Evolutionary conservation across 2,797 vertebrate genomes (phyloP), one percentile per base, ranked within the genome.

Genomic region (Sphaeramia orbicularis): DNA sequence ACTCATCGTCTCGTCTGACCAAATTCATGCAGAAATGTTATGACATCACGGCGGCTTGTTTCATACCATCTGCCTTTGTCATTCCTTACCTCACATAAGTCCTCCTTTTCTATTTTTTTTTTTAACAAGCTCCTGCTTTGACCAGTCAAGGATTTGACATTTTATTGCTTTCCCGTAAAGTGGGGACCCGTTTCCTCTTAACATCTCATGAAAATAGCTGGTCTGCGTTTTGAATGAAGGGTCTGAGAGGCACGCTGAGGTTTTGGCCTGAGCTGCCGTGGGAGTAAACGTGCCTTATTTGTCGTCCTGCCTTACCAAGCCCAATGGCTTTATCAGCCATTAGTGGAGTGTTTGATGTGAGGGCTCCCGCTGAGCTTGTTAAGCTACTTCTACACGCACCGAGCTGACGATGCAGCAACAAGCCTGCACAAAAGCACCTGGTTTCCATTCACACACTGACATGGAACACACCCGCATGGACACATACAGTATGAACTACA

Each of bases 371-470:
- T 83, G 88, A 71, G 89, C 78, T 89, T 30, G 62, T 89, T 84
- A 85, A 74, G 73, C 60, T 66, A 56, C 76, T 77, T 41, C 45
- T 65, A 74, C 76, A 87, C 72, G n/a, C 80, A 66, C 57, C 35
- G 7, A 74, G 86, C 90, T 92, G 89, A 92, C 84, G 53, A 18
- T 66, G 87, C 89, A 90, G 84, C 81, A 82, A 81, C 78, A 76
- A 50, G 67, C 59, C 73, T 7, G 70, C 76, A 67, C 65, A 43
- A 67, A 74, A 66, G 71, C 90, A 90, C 82, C 90, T 91, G 90
- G 88, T 87, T 90, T 83, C 84, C 72, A 89, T 92, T 90, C 83
- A 43, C 72, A 64, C 44, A 49, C 65, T 51, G n/a, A n/a, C 71
- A 70, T 60, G 11, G 45, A 52, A 58, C 45, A 62, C 71, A 42